Conservation (phyloP, 2,797 vertebrate genomes). For the Pipistrellus pipistrellus region DNA sequence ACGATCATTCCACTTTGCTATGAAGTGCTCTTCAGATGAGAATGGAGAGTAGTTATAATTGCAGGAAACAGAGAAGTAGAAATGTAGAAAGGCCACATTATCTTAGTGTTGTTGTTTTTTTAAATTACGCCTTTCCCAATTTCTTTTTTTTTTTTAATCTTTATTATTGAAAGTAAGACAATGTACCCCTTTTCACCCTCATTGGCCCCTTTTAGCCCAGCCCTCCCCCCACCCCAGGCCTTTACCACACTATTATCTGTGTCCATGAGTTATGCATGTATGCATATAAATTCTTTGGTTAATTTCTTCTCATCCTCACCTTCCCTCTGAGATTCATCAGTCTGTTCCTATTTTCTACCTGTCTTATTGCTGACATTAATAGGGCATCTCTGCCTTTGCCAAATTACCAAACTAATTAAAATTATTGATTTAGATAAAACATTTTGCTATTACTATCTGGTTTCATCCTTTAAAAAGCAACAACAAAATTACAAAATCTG, state of each 20-base stretch:
- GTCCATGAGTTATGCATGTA: too few species aligned
- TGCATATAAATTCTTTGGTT: too few species aligned
- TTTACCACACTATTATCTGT: too few species aligned
- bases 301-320: too few species aligned
- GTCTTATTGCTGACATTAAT: neutral
- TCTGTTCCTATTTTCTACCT: neutral
- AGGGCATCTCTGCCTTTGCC: neutral
- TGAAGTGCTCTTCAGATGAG: neutral
- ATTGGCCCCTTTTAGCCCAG: too few species aligned
- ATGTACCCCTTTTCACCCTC: too few species aligned
- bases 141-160: too few species aligned
- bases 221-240: too few species aligned
- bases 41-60: neutral
- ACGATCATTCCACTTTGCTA: neutral
- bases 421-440: neutral
- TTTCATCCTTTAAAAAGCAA: slow-evolving; percentile 52
- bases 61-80: neutral
- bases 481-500: neutral
- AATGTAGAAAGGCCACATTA: neutral
- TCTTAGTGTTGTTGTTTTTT: neutral
- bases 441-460: neutral
- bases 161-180: too few species aligned
- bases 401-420: slow-evolving; percentile 23
- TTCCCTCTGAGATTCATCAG: too few species aligned
- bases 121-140: too few species aligned